These are phyloP conservation scores for Acrocyrtus sp. DNA, from an alignment of 2,888 invertebrate genomes.

Conservation along the genomic window DNA sequence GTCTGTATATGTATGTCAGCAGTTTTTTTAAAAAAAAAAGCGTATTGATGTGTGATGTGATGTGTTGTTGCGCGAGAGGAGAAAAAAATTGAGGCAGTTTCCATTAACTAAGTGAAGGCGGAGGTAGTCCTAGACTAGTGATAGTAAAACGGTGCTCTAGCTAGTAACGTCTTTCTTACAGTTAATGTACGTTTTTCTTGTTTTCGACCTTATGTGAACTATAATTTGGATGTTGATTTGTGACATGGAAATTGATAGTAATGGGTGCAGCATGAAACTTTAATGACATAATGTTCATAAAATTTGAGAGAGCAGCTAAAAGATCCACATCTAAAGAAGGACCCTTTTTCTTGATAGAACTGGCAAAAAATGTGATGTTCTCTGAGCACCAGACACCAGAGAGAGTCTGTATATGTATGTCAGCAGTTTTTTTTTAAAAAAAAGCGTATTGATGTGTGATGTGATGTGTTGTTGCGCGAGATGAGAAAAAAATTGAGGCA, in stretches of 20 bases:
- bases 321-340: too few species aligned
- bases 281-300: constrained; percentile 34
- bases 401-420: constrained; percentile 9
- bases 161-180: too few species aligned
- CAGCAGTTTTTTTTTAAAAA: too few species aligned
- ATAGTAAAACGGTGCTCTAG: too few species aligned
- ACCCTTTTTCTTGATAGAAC: neutral
- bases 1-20: constrained; percentile 18
- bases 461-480: too few species aligned
- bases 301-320: constrained; percentile 22
- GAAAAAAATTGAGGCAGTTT: constrained; percentile 16
- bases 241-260: constrained; percentile 38
- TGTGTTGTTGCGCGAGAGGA: too few species aligned
- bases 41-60: constrained; percentile 15
- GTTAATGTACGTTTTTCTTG: too few species aligned
- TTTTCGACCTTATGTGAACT: too few species aligned
- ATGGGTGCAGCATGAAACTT: constrained; percentile 41
- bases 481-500: constrained; percentile 11
- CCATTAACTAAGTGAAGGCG: constrained; percentile 5
- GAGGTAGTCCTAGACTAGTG: too few species aligned
- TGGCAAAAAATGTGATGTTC: constrained; percentile 7
- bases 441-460: constrained; percentile 23
- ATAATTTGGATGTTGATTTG: constrained; percentile 39
- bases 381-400: neutral
- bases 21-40: too few species aligned